A percentile compares a stretch with the other conserved stretches of the same genome.
Conservation (phyloP, 2,113 vertebrate species). For the Planiliza haematocheilus region DNA sequence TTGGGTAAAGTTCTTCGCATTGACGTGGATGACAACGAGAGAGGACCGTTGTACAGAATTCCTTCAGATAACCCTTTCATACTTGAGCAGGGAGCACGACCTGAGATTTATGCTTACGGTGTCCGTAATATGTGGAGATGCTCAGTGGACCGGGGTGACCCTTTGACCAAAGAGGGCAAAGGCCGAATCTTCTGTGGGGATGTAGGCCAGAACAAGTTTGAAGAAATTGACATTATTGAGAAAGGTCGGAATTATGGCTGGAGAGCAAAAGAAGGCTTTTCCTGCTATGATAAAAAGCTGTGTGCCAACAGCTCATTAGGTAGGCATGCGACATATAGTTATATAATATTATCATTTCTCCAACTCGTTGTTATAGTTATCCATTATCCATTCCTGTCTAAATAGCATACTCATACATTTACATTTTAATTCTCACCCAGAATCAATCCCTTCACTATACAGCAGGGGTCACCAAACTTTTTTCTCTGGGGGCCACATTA, state of each 20-base stretch:
- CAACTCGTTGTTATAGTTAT: no score
- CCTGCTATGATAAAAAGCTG: constrained; percentile 96
- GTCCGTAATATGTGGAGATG: constrained; percentile 99
- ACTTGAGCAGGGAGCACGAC: constrained; percentile 83
- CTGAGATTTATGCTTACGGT: constrained; percentile 92
- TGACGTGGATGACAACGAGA: constrained; percentile 87
- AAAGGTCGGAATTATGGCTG: constrained; percentile 95
- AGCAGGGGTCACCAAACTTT: no score
- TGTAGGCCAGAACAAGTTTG: constrained; percentile 96
- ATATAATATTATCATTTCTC: no score
- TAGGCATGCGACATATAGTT: constrained; percentile 61
- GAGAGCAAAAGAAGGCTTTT: constrained; percentile 95
- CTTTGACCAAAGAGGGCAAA: constrained; percentile 85
- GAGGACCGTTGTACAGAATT: constrained; percentile 87
- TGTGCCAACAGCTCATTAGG: constrained; percentile 92
- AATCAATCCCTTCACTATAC: no score
- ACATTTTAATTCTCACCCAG: no score
- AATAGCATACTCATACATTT: no score
- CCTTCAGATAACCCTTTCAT: constrained; percentile 93
- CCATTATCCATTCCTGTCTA: no score
- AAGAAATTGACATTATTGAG: constrained; percentile 94
- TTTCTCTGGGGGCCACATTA: no score
- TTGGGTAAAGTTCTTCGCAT: constrained; percentile 96
- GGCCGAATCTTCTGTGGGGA: constrained; percentile 96
- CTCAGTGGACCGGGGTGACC: constrained; percentile 93